Base-by-base conservation (phyloP, 2,797 vertebrate species). In the Tragelaphus eurycerus region DNA sequence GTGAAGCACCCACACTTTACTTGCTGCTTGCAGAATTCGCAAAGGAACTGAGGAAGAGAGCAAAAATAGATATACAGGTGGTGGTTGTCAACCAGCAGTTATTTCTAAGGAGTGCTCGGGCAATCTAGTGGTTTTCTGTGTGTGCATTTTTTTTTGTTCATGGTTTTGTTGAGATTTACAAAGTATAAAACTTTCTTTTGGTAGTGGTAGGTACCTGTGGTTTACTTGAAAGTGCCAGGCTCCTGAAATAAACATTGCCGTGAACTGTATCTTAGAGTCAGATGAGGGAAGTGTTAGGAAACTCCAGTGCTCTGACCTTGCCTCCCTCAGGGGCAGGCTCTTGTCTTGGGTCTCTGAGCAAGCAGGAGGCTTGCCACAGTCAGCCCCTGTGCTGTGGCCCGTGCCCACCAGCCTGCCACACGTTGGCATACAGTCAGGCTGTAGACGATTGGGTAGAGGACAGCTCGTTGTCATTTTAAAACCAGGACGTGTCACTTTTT, bases 1-100 rank as follows among this genome's bases (percentile, higher is more conserved):
- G 59, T 60, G 82, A 59, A 50, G 43, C 71, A 38, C 52, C 64
- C 19, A 59, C 48, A 25, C 21, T 78, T 60, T 38, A 31, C 27
- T 31, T 79, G 54, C 95, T 85, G 92, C 90, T 43, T 89, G 83
- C 54, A 87, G 74, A 81, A 87, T 59, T 23, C 79, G 76, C 48
- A 12, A 79, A 74, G 92, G 95, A 43, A 52, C 27, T 13, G 54
- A 82, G 38, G 34, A 23, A 82, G 34, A 31, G 3, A 38, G 25
- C 50, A 87, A 55, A 96, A 96, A 96, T 93, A 96, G 97, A 92
- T 17, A 12, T 25, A 27, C 94, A 95, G 94, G 96, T 96, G 94
- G 43, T 46, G 46, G 55, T 25, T 82, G 64, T 83, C 86, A 96
- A 54, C 43, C 93, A 74, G 67, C 90, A 89, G 81, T 78, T 88